Evolutionary conservation across 2,888 invertebrate species (phyloP).

Genomic region (Lottia scabra): DNA sequence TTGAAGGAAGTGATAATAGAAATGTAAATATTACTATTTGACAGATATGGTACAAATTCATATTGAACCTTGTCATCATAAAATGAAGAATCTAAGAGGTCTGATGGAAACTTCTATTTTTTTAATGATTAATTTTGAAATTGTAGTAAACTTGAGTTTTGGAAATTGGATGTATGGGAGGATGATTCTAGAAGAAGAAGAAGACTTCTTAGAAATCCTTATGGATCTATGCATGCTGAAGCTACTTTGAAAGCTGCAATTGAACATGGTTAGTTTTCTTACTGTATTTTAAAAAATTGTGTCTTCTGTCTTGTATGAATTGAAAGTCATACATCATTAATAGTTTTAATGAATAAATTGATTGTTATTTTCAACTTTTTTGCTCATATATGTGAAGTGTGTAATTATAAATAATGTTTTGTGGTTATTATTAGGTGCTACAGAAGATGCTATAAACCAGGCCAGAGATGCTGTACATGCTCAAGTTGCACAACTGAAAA

Average conservation of each 20-base stretch:
- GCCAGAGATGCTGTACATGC: conserved; percentile 95
- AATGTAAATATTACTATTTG: no score
- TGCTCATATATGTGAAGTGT: neutral
- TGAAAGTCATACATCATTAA: neutral
- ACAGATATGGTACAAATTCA: no score
- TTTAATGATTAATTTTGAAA: neutral
- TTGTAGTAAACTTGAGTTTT: conserved; percentile 71
- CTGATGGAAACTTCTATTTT: no score
- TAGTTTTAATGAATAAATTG: neutral
- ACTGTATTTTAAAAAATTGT: neutral
- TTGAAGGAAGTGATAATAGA: no score
- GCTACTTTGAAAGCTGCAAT: conserved; percentile 82
- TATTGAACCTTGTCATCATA: no score
- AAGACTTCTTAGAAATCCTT: conserved; percentile 93
- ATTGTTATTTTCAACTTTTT: neutral
- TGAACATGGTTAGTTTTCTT: conserved; percentile 74
- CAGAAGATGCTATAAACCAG: conserved; percentile 93
- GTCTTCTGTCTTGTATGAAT: neutral
- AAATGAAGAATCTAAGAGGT: no score
- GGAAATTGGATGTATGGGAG: conserved; percentile 99
- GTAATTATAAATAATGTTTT: no score
- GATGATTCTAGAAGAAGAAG: conserved; percentile 96
- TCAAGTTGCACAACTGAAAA: conserved; percentile 83
- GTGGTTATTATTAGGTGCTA: conserved; percentile 73
- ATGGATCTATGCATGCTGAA: conserved; percentile 92